Evolutionary conservation across 2,797 vertebrate genomes (phyloP), one percentile per base, ranked within the genome.

Genomic region (Florisuga fusca): DNA sequence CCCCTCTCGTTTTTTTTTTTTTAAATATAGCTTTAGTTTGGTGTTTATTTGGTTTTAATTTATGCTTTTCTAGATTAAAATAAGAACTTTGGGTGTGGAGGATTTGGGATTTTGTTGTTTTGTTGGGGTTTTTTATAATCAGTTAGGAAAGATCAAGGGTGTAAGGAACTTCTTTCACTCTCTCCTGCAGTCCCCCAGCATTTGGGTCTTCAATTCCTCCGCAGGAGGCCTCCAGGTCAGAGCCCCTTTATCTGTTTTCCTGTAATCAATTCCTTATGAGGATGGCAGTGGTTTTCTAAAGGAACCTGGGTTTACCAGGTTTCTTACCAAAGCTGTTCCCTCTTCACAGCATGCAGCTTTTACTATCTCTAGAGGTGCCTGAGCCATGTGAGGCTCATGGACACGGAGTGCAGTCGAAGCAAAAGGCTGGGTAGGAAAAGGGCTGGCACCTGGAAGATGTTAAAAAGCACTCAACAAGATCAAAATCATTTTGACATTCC

Each of bases 381-480:
- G 45, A 27, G 83, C 51, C 62, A 12, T 1, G 0, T 0, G 0
- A 38, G 31, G 23, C 27, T 41, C 66, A 84, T 0, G 0, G 63
- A 54, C 57, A 34, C 23, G 18, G 55, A 26, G 20, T 4, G 27
- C 55, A 79, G 77, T 19, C 1, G 3, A 58, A 54, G 34, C 2
- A 0, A 17, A 26, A 66, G 27, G 69, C 66, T 66, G 38, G 8
- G 77, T 34, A 74, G 54, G 57, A 41, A 81, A 64, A 34, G 23
- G 41, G 36, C 43, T 75, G 67, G 61, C 26, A 57, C 51, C 77
- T 66, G 63, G 62, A 89, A 27, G 14, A 69, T 1, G 2, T 55
- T 66, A n/a, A 69, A 58, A 78, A 80, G 20, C 54, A 80, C 1
- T 3, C 23, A 85, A 62, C 6, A 22, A 67, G 15, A 68, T 80